These are phyloP conservation scores for Trichonephila clavipes DNA, from an alignment of 1,140 invertebrate genomes.

Conservation along the genomic window DNA sequence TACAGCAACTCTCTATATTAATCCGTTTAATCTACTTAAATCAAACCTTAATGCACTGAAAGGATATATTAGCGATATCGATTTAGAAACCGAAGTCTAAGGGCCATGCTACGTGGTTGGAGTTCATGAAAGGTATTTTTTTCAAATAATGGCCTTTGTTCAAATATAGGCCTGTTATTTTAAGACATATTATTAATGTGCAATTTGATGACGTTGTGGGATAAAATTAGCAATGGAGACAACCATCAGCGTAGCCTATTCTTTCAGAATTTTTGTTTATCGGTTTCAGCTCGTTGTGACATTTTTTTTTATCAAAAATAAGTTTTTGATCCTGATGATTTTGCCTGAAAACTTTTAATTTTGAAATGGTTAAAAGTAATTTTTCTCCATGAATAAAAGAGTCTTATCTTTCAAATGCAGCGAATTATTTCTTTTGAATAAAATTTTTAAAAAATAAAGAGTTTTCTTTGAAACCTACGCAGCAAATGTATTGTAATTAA, in stretches of 20 bases:
- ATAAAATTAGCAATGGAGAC: not conserved
- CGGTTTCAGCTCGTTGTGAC: not conserved
- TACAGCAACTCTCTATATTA: not conserved
- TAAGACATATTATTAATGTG: constrained; percentile 31
- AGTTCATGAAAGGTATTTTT: not conserved
- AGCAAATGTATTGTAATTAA: no score
- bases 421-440: no score
- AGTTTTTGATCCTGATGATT: no score
- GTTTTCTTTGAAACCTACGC: no score
- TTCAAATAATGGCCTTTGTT: constrained; percentile 32
- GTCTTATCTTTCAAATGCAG: no score
- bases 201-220: not conserved
- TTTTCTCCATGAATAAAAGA: no score
- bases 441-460: no score
- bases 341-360: no score
- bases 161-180: constrained; percentile 37
- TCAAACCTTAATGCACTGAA: not conserved
- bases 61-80: constrained; percentile 5
- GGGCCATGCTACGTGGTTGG: not conserved
- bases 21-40: not conserved
- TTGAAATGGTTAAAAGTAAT: no score
- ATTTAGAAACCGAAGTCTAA: not conserved
- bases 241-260: not conserved
- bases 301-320: no score
- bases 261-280: not conserved